Evolutionary conservation across 2,113 vertebrate species (phyloP), one percentile per base, ranked within the genome.

Genomic region (Silurus asotus): DNA sequence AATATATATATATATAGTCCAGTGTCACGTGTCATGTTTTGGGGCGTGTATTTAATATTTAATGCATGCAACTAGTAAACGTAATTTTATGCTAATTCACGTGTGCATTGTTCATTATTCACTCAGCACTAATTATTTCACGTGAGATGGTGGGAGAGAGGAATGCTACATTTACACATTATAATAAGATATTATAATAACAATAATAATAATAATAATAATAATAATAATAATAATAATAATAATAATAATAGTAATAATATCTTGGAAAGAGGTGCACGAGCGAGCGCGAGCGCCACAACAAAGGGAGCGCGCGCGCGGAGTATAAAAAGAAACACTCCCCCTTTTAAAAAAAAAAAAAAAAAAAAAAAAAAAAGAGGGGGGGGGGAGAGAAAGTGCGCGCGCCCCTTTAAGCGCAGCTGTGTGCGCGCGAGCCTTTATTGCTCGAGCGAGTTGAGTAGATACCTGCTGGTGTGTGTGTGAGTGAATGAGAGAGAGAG

Each of bases 391-490:
- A n/a, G n/a, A 37, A 53, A 7, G 56, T 84, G 59, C 88, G 79
- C 94, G 91, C 92, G 83, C 92, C 91, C 92, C 93, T 94, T 94
- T 94, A 93, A 93, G 87, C 78, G 88, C 93, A 93, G 77, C 77
- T 61, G 77, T 80, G 77, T 23, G n/a, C n/a, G 56, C 77, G 75
- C 75, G 75, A 78, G 53, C 1, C 75, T 78, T 78, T 78, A 78
- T 78, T 78, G n/a, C 75, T n/a, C n/a, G n/a, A n/a, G n/a, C 53
- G 25, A n/a, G n/a, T n/a, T n/a, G 56, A 80, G 77, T 80, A 56
- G 56, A 28, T 80, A 80, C 77, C 77, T 80, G 77, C 77, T 79
- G 77, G 77, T 78, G 75, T 28, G 23, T 10, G 61, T 6, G 15
- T 2, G 49, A 23, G 20, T 3, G 75, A 51, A 2, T 8, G 75